Evolutionary conservation across 2,797 vertebrate species (phyloP).

Genomic region (Eidolon dupreanum): DNA sequence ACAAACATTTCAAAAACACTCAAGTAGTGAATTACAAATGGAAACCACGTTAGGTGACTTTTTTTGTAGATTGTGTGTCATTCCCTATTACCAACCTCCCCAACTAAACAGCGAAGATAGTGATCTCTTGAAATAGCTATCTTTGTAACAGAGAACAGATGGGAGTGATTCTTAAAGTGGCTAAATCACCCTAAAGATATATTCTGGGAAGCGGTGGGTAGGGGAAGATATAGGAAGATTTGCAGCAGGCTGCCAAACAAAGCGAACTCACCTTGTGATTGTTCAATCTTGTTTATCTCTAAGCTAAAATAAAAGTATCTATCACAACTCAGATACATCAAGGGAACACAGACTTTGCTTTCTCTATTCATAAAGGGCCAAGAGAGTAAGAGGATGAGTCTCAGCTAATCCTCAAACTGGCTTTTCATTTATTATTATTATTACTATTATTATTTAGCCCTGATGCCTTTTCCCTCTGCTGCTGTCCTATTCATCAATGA

Average conservation of each 20-base stretch:
- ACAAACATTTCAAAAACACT: slow-evolving; percentile 49
- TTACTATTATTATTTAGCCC: neutral
- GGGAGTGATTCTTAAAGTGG: slow-evolving; percentile 60
- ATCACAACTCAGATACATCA: neutral
- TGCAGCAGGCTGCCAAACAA: neutral
- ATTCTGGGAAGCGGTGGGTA: slow-evolving; percentile 60
- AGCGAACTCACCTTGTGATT: slow-evolving; percentile 4
- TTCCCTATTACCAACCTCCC: neutral
- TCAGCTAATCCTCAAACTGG: neutral
- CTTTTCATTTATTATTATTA: neutral
- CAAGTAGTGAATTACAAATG: neutral
- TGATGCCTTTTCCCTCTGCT: fast-evolving
- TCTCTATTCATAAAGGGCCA: neutral
- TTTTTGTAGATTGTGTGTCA: neutral
- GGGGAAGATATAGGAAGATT: slow-evolving; percentile 2
- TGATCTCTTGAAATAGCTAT: slow-evolving; percentile 47
- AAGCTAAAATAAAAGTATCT: neutral
- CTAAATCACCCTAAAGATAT: slow-evolving; percentile 67
- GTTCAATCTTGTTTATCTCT: neutral
- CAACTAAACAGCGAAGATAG: neutral
- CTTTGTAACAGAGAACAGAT: slow-evolving; percentile 72
- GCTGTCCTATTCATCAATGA: neutral
- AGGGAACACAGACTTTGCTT: neutral
- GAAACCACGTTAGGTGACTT: neutral
- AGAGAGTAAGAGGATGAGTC: neutral